A percentile compares a stretch with the other conserved stretches of the same genome.
phyloP scores from a whole-genome alignment of 2,797 vertebrate genomes.

The Numenius phaeopus region DNA sequence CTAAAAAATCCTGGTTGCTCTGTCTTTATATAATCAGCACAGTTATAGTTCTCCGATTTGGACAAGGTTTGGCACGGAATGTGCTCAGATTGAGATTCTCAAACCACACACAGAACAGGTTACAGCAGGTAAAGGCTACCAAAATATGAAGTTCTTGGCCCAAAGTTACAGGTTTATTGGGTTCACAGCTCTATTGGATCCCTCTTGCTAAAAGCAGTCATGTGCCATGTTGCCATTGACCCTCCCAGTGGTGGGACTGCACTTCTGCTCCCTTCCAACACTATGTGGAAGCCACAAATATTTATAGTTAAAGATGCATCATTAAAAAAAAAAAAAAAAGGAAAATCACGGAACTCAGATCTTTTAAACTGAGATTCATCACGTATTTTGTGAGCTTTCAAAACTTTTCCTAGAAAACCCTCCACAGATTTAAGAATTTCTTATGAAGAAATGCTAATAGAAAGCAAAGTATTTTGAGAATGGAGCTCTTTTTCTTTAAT shows the following conservation, averaged over 20 bases:
- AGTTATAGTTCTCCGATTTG: background rate
- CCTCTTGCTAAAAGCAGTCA: background rate
- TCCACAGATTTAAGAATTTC: background rate
- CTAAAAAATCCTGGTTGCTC: background rate
- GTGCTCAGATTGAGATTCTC: background rate
- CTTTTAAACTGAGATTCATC: background rate
- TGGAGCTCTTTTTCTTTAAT: background rate
- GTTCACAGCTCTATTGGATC: background rate
- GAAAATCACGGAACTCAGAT: background rate
- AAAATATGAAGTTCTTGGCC: background rate
- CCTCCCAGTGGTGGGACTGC: background rate
- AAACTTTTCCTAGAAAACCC: background rate
- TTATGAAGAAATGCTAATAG: background rate
- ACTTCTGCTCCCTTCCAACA: background rate
- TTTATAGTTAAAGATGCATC: background rate
- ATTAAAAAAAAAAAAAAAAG: background rate
- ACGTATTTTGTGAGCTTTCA: background rate
- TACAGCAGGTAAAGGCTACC: background rate
- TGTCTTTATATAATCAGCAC: background rate
- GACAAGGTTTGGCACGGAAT: background rate
- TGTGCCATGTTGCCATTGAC: background rate
- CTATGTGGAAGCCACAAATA: background rate
- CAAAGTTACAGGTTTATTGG: background rate
- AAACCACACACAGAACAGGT: background rate
- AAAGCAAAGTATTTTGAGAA: background rate